These are phyloP conservation scores for Tetranychus truncatus DNA, from an alignment of 2,888 invertebrate genomes.

Conservation along the genomic window DNA sequence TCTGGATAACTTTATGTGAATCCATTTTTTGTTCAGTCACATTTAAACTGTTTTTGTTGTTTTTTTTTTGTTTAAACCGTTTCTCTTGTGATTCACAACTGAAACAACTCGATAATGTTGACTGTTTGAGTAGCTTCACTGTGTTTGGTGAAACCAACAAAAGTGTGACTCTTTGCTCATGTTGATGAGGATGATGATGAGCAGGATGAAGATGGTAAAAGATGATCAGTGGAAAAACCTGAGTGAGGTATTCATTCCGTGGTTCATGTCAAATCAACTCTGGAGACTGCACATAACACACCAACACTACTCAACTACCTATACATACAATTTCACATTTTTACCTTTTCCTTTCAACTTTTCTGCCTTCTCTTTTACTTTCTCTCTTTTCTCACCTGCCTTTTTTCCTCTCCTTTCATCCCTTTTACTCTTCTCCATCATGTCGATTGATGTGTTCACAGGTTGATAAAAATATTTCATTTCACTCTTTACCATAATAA, in stretches of 20 bases:
- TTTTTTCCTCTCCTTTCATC: not conserved
- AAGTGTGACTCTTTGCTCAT: not conserved
- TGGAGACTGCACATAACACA: not conserved
- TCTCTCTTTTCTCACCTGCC: not conserved
- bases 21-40: not conserved
- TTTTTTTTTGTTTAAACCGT: not conserved
- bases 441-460: not conserved
- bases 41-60: not conserved
- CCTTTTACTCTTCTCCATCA: not conserved
- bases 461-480: not conserved
- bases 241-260: not conserved
- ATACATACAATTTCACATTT: not conserved
- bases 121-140: not conserved
- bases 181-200: not conserved
- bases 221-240: not conserved
- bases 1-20: not conserved
- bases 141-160: not conserved
- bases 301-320: not conserved
- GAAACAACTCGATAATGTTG: too few species aligned
- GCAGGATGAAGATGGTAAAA: not conserved
- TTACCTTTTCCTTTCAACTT: not conserved
- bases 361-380: not conserved
- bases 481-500: not conserved
- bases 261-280: constrained; percentile 1
- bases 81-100: not conserved